A percentile compares a stretch with the other conserved stretches of the same genome.
Evolutionary conservation across 2,113 vertebrate genomes (phyloP).

Genomic region (Puffinus mauretanicus): DNA sequence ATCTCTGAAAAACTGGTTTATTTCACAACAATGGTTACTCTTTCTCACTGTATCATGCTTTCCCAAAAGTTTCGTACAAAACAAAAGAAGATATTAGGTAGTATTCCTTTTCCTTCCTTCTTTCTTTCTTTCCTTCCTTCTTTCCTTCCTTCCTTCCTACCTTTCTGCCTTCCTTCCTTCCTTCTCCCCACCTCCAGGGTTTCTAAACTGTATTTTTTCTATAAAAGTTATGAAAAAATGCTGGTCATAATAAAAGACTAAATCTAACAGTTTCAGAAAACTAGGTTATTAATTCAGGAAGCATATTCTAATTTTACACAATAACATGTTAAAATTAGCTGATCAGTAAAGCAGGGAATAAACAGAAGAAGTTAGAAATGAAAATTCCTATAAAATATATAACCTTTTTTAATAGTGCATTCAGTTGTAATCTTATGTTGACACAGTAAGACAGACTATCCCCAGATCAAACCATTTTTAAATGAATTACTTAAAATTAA

Average conservation of each 20-base stretch:
- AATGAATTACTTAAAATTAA: not conserved
- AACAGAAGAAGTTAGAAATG: not conserved
- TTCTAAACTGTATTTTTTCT: not conserved
- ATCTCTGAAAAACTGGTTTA: not conserved
- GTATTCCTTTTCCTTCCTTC: not conserved
- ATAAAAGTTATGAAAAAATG: not conserved
- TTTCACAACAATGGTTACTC: not conserved
- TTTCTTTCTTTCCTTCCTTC: not conserved
- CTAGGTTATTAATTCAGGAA: not conserved
- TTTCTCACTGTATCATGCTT: not conserved
- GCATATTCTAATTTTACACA: not conserved
- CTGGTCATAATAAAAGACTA: not conserved
- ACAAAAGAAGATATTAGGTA: not conserved
- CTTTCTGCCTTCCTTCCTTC: not conserved
- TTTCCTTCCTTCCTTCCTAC: not conserved
- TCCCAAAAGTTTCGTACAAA: not conserved
- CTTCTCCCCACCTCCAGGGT: not conserved
- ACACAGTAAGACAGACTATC: not conserved
- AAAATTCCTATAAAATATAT: not conserved
- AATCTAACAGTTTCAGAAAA: not conserved
- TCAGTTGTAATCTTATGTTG: not conserved
- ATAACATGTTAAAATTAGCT: not conserved
- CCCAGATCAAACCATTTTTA: not conserved
- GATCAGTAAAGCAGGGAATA: not conserved
- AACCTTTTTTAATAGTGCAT: not conserved